phyloP scores from a whole-genome alignment of 1,140 invertebrate genomes.

The Apocrypta bakeri region DNA sequence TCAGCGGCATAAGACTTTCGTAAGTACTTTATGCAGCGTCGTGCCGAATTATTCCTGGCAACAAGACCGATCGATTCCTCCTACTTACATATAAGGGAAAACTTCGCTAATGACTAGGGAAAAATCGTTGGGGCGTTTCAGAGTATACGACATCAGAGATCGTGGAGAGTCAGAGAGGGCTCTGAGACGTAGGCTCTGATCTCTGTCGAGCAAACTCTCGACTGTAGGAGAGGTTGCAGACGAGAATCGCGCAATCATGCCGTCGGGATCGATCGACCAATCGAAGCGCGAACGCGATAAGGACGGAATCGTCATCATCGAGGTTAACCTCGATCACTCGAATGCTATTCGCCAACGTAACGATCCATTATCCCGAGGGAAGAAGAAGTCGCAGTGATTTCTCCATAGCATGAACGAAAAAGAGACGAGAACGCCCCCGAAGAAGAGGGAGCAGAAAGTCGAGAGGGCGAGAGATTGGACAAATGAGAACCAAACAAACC shows the following conservation, averaged over 20 bases:
- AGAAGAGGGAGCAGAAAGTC: not conserved
- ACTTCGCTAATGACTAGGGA: slow-evolving; percentile 16
- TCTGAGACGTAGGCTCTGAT: not conserved
- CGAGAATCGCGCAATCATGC: slow-evolving; percentile 15
- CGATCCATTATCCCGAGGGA: slow-evolving; percentile 36
- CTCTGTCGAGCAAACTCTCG: not conserved
- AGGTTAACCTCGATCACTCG: not conserved
- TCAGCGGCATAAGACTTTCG: not conserved
- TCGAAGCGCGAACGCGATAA: slow-evolving; percentile 9
- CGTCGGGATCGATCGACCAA: not conserved
- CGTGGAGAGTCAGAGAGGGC: not conserved
- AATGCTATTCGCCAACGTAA: not conserved
- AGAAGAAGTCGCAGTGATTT: not conserved
- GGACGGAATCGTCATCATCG: slow-evolving; percentile 9
- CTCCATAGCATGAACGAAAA: not conserved
- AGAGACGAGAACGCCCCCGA: not conserved
- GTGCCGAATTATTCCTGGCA: not conserved
- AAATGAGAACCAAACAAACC: slow-evolving; percentile 50
- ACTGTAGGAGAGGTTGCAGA: too few relatives aligned
- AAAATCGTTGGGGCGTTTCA: not conserved
- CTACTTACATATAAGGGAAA: not conserved
- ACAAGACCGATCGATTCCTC: not conserved
- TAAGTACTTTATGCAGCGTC: not conserved
- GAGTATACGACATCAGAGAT: not conserved
- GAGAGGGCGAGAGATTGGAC: not conserved